Percentiles rank a stretch among this genome's conserved stretches.
Conservation (phyloP, 37 sponge, comb jelly and placozoan genomes). For the Oscarella lobularis region DNA sequence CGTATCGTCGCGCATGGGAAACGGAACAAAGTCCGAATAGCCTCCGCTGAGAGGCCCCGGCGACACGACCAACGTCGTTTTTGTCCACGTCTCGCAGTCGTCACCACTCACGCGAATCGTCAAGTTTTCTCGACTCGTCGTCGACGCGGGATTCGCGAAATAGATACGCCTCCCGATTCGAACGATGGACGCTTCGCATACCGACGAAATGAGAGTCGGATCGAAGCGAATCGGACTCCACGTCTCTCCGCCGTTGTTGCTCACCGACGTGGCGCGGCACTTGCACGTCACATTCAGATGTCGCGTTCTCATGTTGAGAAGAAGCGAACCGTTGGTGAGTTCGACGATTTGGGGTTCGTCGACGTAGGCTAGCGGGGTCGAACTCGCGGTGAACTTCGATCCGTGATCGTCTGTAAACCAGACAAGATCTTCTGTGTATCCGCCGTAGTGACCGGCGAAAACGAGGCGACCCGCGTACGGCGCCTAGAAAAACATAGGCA, state of each 20-base stretch:
- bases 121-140: conserved; percentile 5
- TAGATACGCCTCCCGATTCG: conserved; percentile 4
- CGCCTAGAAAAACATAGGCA: neutral
- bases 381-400: neutral
- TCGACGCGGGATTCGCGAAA: conserved; percentile 27
- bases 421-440: conserved; percentile 21
- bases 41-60: neutral
- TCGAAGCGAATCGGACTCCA: conserved; percentile 17
- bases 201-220: conserved; percentile 17
- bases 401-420: conserved; percentile 32
- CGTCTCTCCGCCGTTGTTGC: conserved; percentile 15
- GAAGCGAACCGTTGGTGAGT: conserved; percentile 2
- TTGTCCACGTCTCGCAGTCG: neutral
- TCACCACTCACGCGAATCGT: neutral
- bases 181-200: conserved; percentile 4
- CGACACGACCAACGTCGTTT: neutral
- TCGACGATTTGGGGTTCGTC: conserved; percentile 31
- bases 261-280: conserved; percentile 15
- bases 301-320: conserved; percentile 26
- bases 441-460: conserved; percentile 20
- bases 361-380: conserved; percentile 13
- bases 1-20: neutral
- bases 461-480: conserved; percentile 13
- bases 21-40: neutral
- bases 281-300: conserved; percentile 14